These are phyloP conservation scores for Aelia acuminata DNA, from an alignment of 2,888 invertebrate genomes.

Conservation along the genomic window DNA sequence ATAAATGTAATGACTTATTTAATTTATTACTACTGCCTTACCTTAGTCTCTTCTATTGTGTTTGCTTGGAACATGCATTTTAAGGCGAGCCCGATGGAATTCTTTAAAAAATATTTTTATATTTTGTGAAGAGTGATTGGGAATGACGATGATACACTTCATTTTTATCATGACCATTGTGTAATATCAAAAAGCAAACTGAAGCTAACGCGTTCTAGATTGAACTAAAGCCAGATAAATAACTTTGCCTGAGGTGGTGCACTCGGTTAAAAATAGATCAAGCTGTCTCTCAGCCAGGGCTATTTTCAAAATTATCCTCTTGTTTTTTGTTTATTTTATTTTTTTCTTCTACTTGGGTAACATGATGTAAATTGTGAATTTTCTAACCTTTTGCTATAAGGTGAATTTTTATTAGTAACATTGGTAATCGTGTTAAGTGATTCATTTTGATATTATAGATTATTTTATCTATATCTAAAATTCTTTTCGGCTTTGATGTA, in stretches of 20 bases:
- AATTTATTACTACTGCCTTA: constrained; percentile 19
- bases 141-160: neutral
- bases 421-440: neutral
- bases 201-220: neutral
- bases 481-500: neutral
- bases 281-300: neutral
- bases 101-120: neutral
- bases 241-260: neutral
- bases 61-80: neutral
- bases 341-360: neutral
- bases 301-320: constrained; percentile 1
- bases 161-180: constrained; percentile 13
- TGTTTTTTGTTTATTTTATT: neutral
- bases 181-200: neutral
- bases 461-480: neutral
- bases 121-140: neutral
- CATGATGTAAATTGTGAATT: neutral
- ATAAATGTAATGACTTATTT: neutral
- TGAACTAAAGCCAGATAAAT: constrained; percentile 40
- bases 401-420: neutral
- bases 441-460: neutral
- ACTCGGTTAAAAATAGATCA: constrained; percentile 4
- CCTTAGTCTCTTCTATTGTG: neutral
- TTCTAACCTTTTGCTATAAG: neutral
- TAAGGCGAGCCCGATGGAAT: neutral